phyloP scores from a whole-genome alignment of 2,113 vertebrate species.

The Microcebus murinus region DNA sequence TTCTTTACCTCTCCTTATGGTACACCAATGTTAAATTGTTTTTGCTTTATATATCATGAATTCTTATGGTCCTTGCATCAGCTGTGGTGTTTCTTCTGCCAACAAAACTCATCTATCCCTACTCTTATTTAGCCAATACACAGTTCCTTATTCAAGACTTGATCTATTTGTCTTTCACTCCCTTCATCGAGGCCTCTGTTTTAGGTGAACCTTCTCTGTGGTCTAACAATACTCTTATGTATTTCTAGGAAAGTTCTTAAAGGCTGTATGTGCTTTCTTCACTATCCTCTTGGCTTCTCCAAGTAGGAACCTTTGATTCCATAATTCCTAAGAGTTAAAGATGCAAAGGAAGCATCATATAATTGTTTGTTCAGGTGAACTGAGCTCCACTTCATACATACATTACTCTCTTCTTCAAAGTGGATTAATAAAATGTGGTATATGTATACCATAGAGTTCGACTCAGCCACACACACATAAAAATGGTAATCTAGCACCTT shows the following conservation, averaged over 20 bases:
- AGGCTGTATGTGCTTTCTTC: neutral
- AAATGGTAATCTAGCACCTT: too few relatives aligned
- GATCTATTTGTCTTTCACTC: neutral
- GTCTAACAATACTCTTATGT: neutral
- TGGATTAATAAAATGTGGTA: too few relatives aligned
- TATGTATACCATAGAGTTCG: too few relatives aligned
- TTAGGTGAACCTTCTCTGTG: neutral
- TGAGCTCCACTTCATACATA: neutral
- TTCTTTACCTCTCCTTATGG: neutral
- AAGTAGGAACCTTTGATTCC: neutral
- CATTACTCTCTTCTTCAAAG: neutral
- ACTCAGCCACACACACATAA: too few relatives aligned
- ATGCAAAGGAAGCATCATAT: neutral
- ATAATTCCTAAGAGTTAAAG: neutral
- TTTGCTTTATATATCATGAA: neutral
- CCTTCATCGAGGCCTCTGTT: neutral
- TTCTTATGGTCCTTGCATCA: neutral
- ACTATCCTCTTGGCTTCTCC: neutral
- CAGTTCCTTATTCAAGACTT: neutral
- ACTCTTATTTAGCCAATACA: neutral
- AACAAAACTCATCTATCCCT: neutral
- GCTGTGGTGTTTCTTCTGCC: neutral
- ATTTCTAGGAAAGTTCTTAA: neutral
- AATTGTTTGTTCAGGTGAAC: neutral
- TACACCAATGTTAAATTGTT: neutral